These are phyloP conservation scores for Coelopa pilipes DNA, from an alignment of 2,888 invertebrate species.

Conservation along the genomic window DNA sequence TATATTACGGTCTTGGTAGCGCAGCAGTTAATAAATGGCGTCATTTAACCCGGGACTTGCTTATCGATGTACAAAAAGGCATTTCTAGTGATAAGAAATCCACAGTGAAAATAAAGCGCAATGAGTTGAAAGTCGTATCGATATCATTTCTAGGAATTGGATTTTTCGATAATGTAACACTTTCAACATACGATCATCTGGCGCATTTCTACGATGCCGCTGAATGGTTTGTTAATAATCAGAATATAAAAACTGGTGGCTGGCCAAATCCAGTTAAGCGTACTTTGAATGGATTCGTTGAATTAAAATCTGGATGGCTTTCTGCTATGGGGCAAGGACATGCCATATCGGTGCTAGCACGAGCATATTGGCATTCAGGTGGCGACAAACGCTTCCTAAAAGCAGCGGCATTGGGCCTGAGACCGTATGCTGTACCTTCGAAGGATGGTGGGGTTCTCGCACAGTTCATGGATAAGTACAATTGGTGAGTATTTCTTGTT, in stretches of 20 bases:
- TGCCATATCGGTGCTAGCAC: constrained; percentile 90
- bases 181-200: constrained; percentile 86
- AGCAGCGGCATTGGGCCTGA: constrained; percentile 83
- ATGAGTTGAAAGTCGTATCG: constrained; percentile 70
- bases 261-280: constrained; percentile 92
- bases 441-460: constrained; percentile 85
- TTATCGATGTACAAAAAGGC: constrained; percentile 93
- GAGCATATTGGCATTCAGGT: constrained; percentile 87
- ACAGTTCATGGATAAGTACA: constrained; percentile 83
- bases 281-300: constrained; percentile 78
- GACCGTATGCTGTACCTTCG: constrained; percentile 80
- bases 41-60: constrained; percentile 85
- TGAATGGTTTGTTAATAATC: constrained; percentile 89
- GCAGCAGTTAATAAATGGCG: constrained; percentile 75
- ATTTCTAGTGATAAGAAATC: constrained; percentile 70
- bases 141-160: constrained; percentile 79
- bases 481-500: constrained; percentile 75
- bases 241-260: constrained; percentile 86
- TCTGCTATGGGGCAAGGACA: constrained; percentile 99
- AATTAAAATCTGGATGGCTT: constrained; percentile 90
- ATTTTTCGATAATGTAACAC: constrained; percentile 79
- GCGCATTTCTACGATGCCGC: constrained; percentile 92
- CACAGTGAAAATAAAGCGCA: constrained; percentile 60
- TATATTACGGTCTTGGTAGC: constrained; percentile 86
- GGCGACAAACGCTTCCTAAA: constrained; percentile 81